A percentile compares a stretch with the other conserved stretches of the same genome.
Evolutionary conservation across 2,888 invertebrate species (phyloP).

Genomic region (Julus scandinavius): DNA sequence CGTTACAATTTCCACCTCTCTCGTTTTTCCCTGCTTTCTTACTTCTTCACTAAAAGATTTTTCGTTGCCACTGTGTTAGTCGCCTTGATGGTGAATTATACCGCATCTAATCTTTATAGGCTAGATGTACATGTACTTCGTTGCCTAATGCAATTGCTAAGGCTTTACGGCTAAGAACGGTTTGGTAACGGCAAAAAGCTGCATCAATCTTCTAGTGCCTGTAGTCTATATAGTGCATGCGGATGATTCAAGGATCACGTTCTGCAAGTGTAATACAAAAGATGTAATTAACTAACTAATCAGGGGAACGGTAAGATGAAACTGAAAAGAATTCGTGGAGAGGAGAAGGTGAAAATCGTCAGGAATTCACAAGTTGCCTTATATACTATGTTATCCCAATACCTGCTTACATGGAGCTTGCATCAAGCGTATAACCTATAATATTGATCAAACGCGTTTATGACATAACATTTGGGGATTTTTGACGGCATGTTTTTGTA

Average conservation of each 20-base stretch:
- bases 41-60: neutral
- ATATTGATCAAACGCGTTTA: constrained; percentile 22
- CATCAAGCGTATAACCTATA: neutral
- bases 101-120: constrained; percentile 1
- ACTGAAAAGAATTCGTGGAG: neutral
- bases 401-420: neutral
- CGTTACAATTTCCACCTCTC: too few species aligned
- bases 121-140: neutral
- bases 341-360: neutral
- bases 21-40: neutral
- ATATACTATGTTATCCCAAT: too few species aligned
- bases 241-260: neutral
- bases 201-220: neutral
- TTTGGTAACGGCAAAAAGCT: neutral
- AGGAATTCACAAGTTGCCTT: neutral
- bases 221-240: neutral
- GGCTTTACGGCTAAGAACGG: neutral
- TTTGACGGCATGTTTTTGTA: constrained; percentile 34
- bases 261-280: constrained; percentile 12
- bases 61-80: neutral
- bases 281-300: neutral
- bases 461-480: neutral
- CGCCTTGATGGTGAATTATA: constrained; percentile 19
- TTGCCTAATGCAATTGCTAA: constrained; percentile 1
- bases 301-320: neutral